Evolutionary conservation across 2,888 invertebrate species (phyloP), one percentile per base, ranked within the genome.

Genomic region (Clivina fossor): DNA sequence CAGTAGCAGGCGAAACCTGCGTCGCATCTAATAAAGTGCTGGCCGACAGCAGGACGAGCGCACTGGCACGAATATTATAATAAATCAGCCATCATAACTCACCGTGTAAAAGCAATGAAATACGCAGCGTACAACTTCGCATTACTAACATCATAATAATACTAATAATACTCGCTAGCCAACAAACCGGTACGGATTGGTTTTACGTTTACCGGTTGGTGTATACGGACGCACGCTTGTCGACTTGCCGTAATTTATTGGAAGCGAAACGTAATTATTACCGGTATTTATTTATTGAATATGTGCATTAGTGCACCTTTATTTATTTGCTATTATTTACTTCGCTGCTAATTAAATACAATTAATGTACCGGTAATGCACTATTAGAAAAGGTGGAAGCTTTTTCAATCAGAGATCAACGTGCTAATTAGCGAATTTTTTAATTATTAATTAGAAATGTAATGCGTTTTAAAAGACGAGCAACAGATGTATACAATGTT

Each of bases 11-110:
- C n/a, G n/a, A n/a, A n/a, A n/a, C n/a, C n/a, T n/a, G n/a, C n/a
- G 33, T 15, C 33, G 16, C 35, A 22, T 22, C 35, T 50, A 50
- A 50, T 50, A 50, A 40, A 50, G 41, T 43, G 49, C 47, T 20
- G 30, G 19, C 22, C 33, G 38, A 47, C 55, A 38, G 30, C 32
- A 33, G 55, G 47, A n/a, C n/a, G n/a, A n/a, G n/a, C n/a, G n/a
- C n/a, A n/a, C n/a, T n/a, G n/a, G n/a, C n/a, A n/a, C n/a, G n/a
- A 38, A 55, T 47, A 55, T 55, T 54, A 55, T 55, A 55, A 55
- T 55, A 55, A 55, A 55, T 55, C 55, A 55, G 55, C 13, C 11
- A n/a, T 46, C 46, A 54, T 54, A 54, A 54, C 9, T 54, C 44
- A 46, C 8, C 47, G 40, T 40, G 47, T 55, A 55, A 55, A 55